Evolutionary conservation across 2,797 vertebrate genomes (phyloP).

Genomic region (Rhyacichthys aspro): DNA sequence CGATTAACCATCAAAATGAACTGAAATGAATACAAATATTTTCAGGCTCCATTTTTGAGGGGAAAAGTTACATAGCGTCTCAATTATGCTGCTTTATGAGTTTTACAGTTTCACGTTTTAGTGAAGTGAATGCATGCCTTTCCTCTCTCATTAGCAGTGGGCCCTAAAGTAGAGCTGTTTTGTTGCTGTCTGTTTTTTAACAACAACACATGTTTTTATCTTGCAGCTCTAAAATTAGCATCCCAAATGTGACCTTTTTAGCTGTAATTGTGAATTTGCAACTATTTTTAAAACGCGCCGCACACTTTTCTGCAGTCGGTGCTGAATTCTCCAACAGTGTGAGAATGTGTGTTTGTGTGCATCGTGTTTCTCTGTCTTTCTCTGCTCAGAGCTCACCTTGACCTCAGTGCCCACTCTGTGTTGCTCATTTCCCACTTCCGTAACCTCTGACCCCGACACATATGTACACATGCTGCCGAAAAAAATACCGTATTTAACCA

Average conservation of each 20-base stretch:
- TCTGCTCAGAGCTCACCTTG: slow-evolving; percentile 60
- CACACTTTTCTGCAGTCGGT: not conserved
- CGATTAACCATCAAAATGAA: too few species aligned
- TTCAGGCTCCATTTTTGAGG: too few species aligned
- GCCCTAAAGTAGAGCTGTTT: slow-evolving; percentile 1
- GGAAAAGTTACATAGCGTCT: too few species aligned
- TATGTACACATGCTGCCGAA: slow-evolving; percentile 7
- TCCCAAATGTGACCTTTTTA: not conserved
- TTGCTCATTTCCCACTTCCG: slow-evolving; percentile 58
- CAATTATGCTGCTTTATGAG: too few species aligned
- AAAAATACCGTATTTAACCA: slow-evolving; percentile 26
- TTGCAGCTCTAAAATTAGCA: slow-evolving; percentile 1
- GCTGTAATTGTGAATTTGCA: not conserved
- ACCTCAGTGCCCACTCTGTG: slow-evolving; percentile 48
- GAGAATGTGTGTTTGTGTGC: slow-evolving; percentile 10
- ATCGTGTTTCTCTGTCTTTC: slow-evolving; percentile 22
- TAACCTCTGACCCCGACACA: slow-evolving; percentile 49
- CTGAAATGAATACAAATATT: too few species aligned
- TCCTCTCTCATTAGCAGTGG: not conserved
- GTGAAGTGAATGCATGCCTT: too few species aligned
- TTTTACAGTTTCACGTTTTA: too few species aligned
- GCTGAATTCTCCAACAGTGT: not conserved
- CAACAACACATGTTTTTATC: not conserved
- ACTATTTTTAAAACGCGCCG: not conserved
- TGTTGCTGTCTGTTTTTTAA: not conserved